Conservation (phyloP, 92 coral and sea anemone species). For the Palythoa caribaeorum region DNA sequence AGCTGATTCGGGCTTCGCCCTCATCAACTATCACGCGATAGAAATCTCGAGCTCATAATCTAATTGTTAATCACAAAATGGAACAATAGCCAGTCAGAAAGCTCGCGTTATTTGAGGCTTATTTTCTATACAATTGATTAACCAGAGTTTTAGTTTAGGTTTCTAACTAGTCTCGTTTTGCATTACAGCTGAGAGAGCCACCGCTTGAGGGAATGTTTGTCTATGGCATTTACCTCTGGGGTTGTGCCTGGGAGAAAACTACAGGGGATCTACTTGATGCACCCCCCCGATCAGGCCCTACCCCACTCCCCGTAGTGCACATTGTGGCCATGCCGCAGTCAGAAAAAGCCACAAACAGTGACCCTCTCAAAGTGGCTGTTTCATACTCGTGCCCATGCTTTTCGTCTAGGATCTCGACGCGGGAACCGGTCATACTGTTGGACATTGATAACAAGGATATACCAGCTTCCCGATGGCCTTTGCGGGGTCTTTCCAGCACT, state of each 20-base stretch:
- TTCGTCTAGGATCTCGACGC: conserved; percentile 86
- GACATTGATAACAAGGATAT: conserved; percentile 96
- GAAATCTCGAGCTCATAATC: too few relatives aligned
- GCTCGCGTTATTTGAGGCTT: too few relatives aligned
- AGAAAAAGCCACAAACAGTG: conserved; percentile 86
- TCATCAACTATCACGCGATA: too few relatives aligned
- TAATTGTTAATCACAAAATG: too few relatives aligned
- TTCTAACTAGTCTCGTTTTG: background rate
- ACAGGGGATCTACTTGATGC: conserved; percentile 99
- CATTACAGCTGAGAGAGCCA: conserved; percentile 88
- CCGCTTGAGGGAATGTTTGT: conserved; percentile 98
- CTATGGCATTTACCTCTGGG: conserved; percentile 98
- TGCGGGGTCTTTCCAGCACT: conserved; percentile 94
- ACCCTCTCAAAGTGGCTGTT: conserved; percentile 91
- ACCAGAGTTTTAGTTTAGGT: background rate
- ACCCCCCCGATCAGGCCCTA: conserved; percentile 96
- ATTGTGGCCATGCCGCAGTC: conserved; percentile 91
- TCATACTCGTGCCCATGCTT: conserved; percentile 98
- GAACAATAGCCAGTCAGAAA: too few relatives aligned
- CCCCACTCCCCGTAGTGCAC: conserved; percentile 98
- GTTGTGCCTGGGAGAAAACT: conserved; percentile 99
- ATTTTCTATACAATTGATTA: too few relatives aligned
- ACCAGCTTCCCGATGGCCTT: conserved; percentile 97
- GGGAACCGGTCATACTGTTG: conserved; percentile 93
- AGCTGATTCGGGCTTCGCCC: too few relatives aligned